Base-by-base conservation (phyloP, 2,888 invertebrate species). In the Acleris holmiana region DNA sequence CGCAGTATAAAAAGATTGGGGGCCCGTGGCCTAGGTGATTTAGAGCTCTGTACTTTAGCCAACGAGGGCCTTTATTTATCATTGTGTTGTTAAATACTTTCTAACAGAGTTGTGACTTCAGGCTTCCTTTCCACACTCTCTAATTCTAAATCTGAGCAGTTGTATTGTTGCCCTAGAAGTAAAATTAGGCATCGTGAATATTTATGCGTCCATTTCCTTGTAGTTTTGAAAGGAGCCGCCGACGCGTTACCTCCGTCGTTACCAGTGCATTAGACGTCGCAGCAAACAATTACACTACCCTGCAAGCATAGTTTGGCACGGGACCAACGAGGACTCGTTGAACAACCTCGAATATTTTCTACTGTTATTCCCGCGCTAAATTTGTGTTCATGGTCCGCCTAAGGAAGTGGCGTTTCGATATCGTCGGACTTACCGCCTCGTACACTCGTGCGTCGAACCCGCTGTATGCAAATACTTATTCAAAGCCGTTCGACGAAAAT, bases 251-350 rank as follows among this genome's bases (percentile, higher is more conserved):
- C 72, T 76, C 70, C 71, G 76, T 82, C 83, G 82, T 84, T 84
- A 83, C 75, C 70, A 76, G 82, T 77, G 78, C 85, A 87, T 87
- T 86, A 85, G 81, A 79, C 73, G 75, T 75, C 70, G 71, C 69
- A 71, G 73, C 76, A 85, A 88, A 88, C 87, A 87, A 88, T 89
- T 86, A 87, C 84, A 84, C 80, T 80, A 79, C 79, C 77, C 76
- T 73, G 76, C 84, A 82, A 80, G 83, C 83, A 81, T 81, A 83
- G 82, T 86, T 91, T 91, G 91, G 91, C 91, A 82, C 82, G 67
- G 76, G 68, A 88, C 89, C 89, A 90, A 86, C 78, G 77, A 76
- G 74, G 76, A 78, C 79, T 78, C 85, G 83, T 84, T 82, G 78
- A 82, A 82, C 79, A 82, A 78, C 77, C 77, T 75, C 74, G 76